phyloP scores from a whole-genome alignment of 2,113 vertebrate genomes.

The Campylomormyrus numenius region DNA sequence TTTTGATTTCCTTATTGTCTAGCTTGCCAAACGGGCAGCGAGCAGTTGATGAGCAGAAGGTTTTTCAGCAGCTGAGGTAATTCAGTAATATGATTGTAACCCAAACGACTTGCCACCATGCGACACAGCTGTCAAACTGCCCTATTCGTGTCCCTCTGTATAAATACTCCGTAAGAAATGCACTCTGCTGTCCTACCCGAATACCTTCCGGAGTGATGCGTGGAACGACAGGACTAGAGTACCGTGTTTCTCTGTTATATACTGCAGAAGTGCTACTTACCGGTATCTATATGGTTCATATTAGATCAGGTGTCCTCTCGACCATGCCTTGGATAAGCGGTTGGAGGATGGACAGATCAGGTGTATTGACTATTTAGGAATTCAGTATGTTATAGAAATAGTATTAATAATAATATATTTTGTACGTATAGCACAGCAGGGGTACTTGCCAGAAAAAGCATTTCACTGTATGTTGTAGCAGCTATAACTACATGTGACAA shows the following conservation, averaged over 20 bases:
- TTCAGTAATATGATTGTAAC: neutral
- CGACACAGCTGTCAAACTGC: neutral
- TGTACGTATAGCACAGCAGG: too few species aligned
- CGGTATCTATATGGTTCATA: neutral
- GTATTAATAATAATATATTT: neutral
- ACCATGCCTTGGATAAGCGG: neutral
- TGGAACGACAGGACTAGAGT: too few species aligned
- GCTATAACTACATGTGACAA: too few species aligned
- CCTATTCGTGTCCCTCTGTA: neutral
- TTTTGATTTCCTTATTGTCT: neutral
- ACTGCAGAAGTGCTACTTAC: neutral
- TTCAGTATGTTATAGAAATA: neutral
- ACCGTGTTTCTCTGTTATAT: neutral
- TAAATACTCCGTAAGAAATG: conserved; percentile 21
- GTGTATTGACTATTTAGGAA: neutral
- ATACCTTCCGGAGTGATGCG: neutral
- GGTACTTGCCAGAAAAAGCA: too few species aligned
- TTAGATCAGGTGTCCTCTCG: neutral
- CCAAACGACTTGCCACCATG: neutral
- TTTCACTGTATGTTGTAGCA: too few species aligned
- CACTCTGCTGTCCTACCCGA: conserved; percentile 17
- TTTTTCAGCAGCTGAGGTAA: neutral
- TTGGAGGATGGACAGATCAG: neutral
- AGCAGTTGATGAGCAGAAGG: neutral
- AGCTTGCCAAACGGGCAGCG: neutral